Conservation (phyloP, 2,113 vertebrate genomes). For the Crotalus tigris region DNA sequence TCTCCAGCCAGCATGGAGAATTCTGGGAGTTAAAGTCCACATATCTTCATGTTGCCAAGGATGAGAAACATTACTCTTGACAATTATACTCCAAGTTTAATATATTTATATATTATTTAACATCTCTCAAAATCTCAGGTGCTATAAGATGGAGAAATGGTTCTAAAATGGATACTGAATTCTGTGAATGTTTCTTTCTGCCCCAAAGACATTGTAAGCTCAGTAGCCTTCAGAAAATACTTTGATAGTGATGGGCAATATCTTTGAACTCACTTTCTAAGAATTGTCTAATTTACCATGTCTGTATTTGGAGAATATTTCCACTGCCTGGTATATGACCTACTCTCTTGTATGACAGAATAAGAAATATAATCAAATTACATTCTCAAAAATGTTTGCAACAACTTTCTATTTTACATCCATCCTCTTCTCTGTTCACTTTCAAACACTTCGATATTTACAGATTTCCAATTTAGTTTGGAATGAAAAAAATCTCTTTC, state of each 20-base stretch:
- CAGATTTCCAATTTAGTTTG: not conserved
- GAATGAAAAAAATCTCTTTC: not conserved
- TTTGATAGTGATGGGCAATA: not conserved
- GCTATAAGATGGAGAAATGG: not conserved
- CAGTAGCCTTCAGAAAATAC: not conserved
- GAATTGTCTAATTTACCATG: not conserved
- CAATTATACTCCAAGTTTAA: not conserved
- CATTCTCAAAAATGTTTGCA: not conserved
- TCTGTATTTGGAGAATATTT: not conserved
- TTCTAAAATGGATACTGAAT: not conserved
- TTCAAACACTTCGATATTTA: conserved; percentile 38
- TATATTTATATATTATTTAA: not conserved
- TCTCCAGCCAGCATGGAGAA: not conserved
- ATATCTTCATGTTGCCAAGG: not conserved
- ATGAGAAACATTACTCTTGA: not conserved
- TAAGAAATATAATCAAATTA: not conserved
- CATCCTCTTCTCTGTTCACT: not conserved
- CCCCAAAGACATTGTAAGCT: not conserved
- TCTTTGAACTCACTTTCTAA: not conserved
- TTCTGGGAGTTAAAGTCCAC: not conserved
- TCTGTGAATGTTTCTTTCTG: not conserved
- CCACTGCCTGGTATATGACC: not conserved
- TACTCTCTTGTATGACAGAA: not conserved
- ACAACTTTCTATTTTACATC: not conserved
- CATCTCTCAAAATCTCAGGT: not conserved